phyloP scores from a whole-genome alignment of 2,888 invertebrate genomes.

The Coecobrya sp. region DNA sequence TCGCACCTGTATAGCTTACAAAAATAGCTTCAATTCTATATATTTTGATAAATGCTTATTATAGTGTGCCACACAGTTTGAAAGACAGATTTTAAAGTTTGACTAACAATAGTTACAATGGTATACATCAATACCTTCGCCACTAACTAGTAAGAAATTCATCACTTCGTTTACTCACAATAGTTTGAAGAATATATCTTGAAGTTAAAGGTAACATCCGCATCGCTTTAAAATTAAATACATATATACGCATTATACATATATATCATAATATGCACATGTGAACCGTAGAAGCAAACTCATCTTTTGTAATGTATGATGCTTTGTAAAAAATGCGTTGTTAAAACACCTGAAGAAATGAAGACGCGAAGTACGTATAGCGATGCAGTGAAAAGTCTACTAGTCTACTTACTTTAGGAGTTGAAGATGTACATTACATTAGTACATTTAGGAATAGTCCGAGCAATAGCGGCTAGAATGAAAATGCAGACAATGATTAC shows the following conservation, averaged over 20 bases:
- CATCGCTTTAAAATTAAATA: slow-evolving; percentile 21
- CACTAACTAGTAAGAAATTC: slow-evolving; percentile 7
- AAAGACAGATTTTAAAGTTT: slow-evolving; percentile 22
- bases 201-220: slow-evolving; percentile 53
- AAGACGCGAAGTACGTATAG: slow-evolving; percentile 15
- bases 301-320: slow-evolving; percentile 8
- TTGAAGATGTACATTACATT: not conserved
- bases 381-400: not conserved
- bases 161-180: not conserved
- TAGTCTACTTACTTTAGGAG: no score
- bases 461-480: not conserved
- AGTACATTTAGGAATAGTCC: not conserved
- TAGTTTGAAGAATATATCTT: not conserved
- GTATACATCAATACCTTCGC: not conserved
- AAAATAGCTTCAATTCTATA: slow-evolving; percentile 58
- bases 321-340: slow-evolving; percentile 12
- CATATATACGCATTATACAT: not conserved
- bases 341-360: not conserved
- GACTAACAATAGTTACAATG: not conserved
- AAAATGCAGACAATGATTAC: slow-evolving; percentile 61
- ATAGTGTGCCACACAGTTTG: slow-evolving; percentile 11
- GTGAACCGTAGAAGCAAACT: not conserved
- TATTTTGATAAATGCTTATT: not conserved
- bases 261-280: not conserved
- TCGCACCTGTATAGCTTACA: not conserved